Conservation (phyloP, 1,140 invertebrate species). For the Apis dorsata region DNA sequence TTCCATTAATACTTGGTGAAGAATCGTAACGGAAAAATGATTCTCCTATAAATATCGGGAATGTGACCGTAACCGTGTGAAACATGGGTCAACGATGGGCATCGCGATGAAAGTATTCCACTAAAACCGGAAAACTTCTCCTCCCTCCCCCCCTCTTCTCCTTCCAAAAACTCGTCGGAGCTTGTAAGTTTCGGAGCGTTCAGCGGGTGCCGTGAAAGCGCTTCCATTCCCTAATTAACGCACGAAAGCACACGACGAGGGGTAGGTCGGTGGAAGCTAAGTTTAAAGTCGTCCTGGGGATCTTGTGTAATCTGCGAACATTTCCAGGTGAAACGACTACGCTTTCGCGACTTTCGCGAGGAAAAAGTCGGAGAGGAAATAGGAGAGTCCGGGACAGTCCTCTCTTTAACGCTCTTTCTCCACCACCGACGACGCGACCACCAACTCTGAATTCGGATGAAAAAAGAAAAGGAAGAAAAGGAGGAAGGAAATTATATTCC, state of each 20-base stretch:
- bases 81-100: background rate
- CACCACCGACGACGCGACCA: background rate
- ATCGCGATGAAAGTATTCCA: background rate
- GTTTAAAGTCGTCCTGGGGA: slow-evolving; percentile 29
- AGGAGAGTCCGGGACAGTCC: background rate
- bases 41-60: background rate
- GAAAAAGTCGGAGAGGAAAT: background rate
- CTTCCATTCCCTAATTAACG: slow-evolving; percentile 48
- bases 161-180: background rate
- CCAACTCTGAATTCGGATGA: background rate
- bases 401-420: background rate
- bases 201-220: background rate
- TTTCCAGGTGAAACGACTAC: slow-evolving; percentile 9
- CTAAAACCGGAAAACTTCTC: background rate
- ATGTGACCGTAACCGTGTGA: background rate
- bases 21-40: slow-evolving; percentile 36
- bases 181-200: slow-evolving; percentile 8
- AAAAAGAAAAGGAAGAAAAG: no score
- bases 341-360: background rate
- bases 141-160: background rate
- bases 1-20: background rate
- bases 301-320: slow-evolving; percentile 27
- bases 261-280: slow-evolving; percentile 12
- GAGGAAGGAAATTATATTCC: no score
- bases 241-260: slow-evolving; percentile 8